Base-by-base conservation (phyloP, 2,797 vertebrate species). In the Clamator glandarius region DNA sequence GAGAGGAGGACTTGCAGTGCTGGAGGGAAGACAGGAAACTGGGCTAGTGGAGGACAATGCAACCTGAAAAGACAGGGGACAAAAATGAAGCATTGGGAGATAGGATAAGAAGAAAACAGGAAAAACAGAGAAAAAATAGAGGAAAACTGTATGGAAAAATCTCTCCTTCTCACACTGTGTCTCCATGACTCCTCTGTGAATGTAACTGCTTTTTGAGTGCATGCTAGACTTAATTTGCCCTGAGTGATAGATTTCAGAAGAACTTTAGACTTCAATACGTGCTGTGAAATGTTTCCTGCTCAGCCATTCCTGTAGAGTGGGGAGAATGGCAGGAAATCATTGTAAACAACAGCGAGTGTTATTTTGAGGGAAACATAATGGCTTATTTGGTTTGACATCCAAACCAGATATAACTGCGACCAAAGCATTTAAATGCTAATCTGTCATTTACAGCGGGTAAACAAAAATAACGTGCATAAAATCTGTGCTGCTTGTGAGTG, bases 361-460 rank as follows among this genome's bases (percentile, higher is more conserved):
- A 87, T 92, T 96, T 81, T 90, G 89, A 90, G 84, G 82, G 72
- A 95, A 81, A 92, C 85, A 89, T 92, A 92, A 97, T 78, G 83
- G 77, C 91, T 94, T 93, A 85, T 95, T 97, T 93, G 75, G 44
- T 89, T 96, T 96, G 93, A 95, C 95, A 96, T 94, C 72, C 55
- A 72, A 94, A 96, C 89, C 78, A 95, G 93, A 95, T 91, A 90
- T 73, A 96, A 90, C 68, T 70, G 39, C 12, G 12, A 93, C 77
- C 90, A 95, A 96, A 89, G 88, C 91, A 90, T 96, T 96, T 94
- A 92, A 95, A 96, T 96, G 93, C 87, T 95, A 91, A 96, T 94
- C 95, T 96, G 94, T 93, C 93, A 95, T 95, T 96, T 96, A 84
- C 83, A 92, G 75, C 3, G 35, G 67, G 94, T 95, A 95, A 97